Evolutionary conservation across 30 jellyfish, hydroid and myxozoan genomes (phyloP).

Genomic region (Chironex yamaguchii): DNA sequence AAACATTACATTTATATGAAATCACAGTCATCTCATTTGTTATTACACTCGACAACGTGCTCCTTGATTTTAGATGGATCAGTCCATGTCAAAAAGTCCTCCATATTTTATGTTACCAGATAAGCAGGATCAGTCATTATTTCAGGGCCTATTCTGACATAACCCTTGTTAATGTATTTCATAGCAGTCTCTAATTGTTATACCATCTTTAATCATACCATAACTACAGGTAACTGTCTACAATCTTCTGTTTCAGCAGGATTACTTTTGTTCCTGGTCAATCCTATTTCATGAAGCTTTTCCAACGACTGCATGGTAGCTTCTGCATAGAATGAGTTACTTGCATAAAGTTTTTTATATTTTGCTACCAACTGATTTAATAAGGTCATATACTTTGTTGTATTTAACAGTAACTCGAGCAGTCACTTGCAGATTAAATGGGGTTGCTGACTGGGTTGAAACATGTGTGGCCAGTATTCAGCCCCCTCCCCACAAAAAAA

Average conservation of each 20-base stretch:
- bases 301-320: slow-evolving; percentile 69
- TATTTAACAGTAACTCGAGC: too few species aligned
- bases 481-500: too few species aligned
- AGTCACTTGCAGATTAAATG: too few species aligned
- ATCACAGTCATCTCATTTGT: slow-evolving; percentile 94
- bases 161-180: slow-evolving; percentile 94
- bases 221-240: slow-evolving; percentile 95
- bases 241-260: slow-evolving; percentile 78
- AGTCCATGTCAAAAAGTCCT: slow-evolving; percentile 98
- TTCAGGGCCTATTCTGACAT: slow-evolving; percentile 97
- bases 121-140: slow-evolving; percentile 98
- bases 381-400: slow-evolving; percentile 83
- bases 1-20: too few species aligned
- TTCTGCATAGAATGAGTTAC: slow-evolving; percentile 90
- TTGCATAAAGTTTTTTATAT: slow-evolving; percentile 80
- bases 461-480: too few species aligned
- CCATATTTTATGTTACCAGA: slow-evolving; percentile 86
- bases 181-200: slow-evolving; percentile 92
- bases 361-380: slow-evolving; percentile 77
- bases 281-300: slow-evolving; percentile 92
- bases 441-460: too few species aligned
- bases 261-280: slow-evolving; percentile 73
- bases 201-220: slow-evolving; percentile 96
- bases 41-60: slow-evolving; percentile 91
- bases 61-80: slow-evolving; percentile 84